These are phyloP conservation scores for Talpa occidentalis DNA, from an alignment of 2,113 vertebrate species.

Conservation along the genomic window DNA sequence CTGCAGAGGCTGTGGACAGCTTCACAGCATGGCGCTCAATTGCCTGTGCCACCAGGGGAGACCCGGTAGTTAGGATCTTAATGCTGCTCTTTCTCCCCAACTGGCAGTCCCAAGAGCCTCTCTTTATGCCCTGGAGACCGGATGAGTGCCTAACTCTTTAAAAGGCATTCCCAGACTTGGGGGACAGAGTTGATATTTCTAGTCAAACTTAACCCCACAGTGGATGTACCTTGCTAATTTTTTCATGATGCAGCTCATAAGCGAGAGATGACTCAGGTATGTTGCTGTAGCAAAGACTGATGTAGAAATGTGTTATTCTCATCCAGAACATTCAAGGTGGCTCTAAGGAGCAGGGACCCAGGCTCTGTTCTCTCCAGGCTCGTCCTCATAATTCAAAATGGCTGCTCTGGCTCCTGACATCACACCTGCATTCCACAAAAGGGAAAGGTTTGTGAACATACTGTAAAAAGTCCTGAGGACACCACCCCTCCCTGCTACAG, in stretches of 20 bases:
- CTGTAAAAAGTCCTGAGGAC: too few species aligned
- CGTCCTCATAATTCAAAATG: not conserved
- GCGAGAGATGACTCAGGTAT: not conserved
- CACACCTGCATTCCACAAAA: not conserved
- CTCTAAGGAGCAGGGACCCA: not conserved
- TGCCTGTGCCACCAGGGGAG: too few species aligned
- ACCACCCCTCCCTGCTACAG: too few species aligned
- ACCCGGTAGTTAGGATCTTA: not conserved
- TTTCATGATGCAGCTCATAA: fast-evolving
- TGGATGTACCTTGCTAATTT: not conserved
- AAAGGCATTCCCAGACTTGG: not conserved
- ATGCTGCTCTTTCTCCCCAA: not conserved
- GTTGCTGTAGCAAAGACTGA: not conserved
- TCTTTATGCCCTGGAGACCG: not conserved
- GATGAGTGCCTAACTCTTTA: not conserved
- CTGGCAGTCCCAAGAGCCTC: not conserved
- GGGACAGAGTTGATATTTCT: not conserved
- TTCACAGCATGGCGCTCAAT: too few species aligned
- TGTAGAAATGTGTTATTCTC: not conserved
- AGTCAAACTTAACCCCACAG: not conserved
- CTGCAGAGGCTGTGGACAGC: too few species aligned
- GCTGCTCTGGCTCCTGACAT: not conserved
- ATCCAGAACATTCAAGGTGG: not conserved
- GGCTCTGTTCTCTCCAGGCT: not conserved
- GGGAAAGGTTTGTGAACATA: not conserved